phyloP scores from a whole-genome alignment of 53 echinoderm and acorn worm genomes.

The Actinopyga echinites region DNA sequence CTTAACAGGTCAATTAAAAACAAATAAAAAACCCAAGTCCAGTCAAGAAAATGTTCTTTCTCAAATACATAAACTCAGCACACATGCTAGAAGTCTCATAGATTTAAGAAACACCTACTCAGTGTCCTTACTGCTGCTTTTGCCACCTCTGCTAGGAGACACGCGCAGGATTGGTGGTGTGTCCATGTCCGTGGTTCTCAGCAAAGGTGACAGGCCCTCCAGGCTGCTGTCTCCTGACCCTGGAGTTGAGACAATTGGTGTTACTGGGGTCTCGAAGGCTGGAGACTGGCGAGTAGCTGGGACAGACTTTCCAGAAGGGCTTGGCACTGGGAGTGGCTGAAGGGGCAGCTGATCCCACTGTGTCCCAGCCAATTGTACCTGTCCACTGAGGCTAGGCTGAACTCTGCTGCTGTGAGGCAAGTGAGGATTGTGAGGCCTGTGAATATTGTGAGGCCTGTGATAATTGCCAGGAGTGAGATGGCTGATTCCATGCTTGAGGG shows the following conservation, averaged over 20 bases:
- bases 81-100: not conserved
- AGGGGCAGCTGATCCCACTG: not conserved
- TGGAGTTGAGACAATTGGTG: not conserved
- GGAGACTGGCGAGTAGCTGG: not conserved
- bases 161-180: not conserved
- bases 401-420: not conserved
- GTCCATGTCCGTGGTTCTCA: not conserved
- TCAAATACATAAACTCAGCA: not conserved
- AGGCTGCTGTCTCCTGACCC: not conserved
- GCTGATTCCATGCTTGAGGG: slow-evolving; percentile 15
- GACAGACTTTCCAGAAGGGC: not conserved
- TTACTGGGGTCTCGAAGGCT: not conserved
- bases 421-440: not conserved
- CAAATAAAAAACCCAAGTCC: no score
- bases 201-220: not conserved
- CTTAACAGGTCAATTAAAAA: no score
- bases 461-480: not conserved
- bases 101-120: not conserved
- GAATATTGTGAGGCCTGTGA: not conserved
- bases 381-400: not conserved
- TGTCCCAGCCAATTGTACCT: not conserved
- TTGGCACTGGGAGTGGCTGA: not conserved
- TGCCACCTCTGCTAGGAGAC: no score
- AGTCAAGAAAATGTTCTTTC: no score
- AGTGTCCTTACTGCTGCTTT: not conserved